Percentiles rank a stretch among this genome's conserved stretches.
Conservation (phyloP, 2,113 vertebrate species). For the Oriolus oriolus region DNA sequence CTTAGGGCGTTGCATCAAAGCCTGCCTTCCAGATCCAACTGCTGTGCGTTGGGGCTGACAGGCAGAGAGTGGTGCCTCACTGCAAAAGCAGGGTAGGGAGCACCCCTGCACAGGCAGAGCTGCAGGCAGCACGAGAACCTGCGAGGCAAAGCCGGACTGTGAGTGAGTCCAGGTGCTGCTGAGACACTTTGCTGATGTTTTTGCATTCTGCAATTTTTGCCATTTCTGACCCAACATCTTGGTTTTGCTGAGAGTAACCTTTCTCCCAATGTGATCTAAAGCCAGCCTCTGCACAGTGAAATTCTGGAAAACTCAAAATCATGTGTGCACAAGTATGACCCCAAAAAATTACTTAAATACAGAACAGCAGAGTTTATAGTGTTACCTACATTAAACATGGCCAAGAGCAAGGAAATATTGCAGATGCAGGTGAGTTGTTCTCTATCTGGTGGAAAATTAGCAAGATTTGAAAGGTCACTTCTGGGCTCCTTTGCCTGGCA, state of each 20-base stretch:
- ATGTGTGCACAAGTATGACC: neutral
- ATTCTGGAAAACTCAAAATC: neutral
- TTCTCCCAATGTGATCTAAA: neutral
- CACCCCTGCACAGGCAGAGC: neutral
- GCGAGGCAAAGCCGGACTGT: neutral
- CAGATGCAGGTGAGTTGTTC: neutral
- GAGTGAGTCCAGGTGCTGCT: neutral
- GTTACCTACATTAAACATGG: neutral
- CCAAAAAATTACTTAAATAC: neutral
- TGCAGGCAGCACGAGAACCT: neutral
- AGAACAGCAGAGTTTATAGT: neutral
- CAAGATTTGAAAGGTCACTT: neutral
- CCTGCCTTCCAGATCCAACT: neutral
- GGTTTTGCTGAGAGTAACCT: neutral
- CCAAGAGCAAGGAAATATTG: neutral
- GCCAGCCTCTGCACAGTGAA: neutral
- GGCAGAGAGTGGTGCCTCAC: neutral
- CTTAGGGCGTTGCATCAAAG: neutral
- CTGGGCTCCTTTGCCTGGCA: neutral
- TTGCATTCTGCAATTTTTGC: neutral
- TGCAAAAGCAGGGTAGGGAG: neutral
- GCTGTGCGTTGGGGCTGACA: neutral
- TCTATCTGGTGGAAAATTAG: neutral
- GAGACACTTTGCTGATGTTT: neutral
- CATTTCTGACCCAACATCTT: neutral